These are phyloP conservation scores for Andricus curvator DNA, from an alignment of 2,888 invertebrate species.

Conservation along the genomic window DNA sequence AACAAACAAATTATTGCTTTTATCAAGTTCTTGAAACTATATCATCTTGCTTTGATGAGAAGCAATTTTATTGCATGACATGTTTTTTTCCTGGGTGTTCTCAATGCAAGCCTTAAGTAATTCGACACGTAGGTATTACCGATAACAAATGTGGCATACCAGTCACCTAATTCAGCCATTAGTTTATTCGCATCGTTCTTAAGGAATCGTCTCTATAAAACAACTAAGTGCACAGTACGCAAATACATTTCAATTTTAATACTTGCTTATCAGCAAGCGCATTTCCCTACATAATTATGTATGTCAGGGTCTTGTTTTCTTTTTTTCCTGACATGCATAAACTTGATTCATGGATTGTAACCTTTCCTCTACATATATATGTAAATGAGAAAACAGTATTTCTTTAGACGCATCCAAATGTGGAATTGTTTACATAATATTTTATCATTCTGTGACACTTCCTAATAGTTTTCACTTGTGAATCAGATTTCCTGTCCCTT, in stretches of 20 bases:
- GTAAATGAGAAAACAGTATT: background rate
- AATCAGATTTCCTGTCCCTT: conserved; percentile 15
- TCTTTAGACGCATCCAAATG: background rate
- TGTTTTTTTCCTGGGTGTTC: background rate
- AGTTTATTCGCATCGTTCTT: background rate
- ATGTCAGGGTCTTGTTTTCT: conserved; percentile 7
- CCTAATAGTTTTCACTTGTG: conserved; percentile 21
- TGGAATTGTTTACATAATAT: background rate
- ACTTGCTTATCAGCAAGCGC: background rate
- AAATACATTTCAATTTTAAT: background rate
- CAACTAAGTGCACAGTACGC: background rate
- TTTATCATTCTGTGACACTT: conserved; percentile 14
- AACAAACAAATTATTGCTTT: background rate
- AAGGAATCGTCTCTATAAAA: background rate
- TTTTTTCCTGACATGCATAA: background rate
- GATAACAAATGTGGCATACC: conserved; percentile 30
- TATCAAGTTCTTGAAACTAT: conserved; percentile 11
- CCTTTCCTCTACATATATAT: background rate
- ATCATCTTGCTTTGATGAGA: conserved; percentile 24
- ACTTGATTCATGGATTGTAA: background rate
- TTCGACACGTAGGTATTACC: conserved; percentile 17
- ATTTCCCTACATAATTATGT: conserved; percentile 2
- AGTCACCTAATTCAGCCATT: conserved; percentile 5
- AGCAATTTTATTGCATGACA: background rate
- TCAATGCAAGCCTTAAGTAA: conserved; percentile 14